phyloP scores from a whole-genome alignment of 2,888 invertebrate genomes.

The Tuta absoluta region DNA sequence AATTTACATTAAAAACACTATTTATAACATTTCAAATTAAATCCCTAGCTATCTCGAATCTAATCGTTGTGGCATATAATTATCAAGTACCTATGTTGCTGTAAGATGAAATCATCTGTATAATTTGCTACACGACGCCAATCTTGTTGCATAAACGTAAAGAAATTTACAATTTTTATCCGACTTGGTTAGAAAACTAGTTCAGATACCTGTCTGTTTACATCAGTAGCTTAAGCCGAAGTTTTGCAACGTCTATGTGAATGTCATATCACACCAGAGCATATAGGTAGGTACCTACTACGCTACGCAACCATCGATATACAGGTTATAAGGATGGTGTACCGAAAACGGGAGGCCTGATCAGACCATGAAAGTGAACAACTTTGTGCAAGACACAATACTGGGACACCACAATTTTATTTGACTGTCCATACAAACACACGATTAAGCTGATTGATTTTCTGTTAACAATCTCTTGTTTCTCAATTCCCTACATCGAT shows the following conservation, averaged over 20 bases:
- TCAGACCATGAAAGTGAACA: too few relatives aligned
- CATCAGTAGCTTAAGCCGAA: too few relatives aligned
- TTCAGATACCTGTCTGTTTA: background rate
- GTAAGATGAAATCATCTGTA: slow-evolving; percentile 6
- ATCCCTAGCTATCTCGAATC: background rate
- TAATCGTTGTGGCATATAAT: background rate
- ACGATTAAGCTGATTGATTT: too few relatives aligned
- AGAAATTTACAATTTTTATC: background rate
- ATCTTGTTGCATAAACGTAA: slow-evolving; percentile 1
- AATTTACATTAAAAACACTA: background rate
- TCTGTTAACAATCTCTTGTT: too few relatives aligned
- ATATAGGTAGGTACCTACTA: slow-evolving; percentile 2
- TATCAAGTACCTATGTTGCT: background rate
- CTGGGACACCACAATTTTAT: too few relatives aligned
- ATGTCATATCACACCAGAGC: background rate
- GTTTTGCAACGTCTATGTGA: slow-evolving; percentile 11
- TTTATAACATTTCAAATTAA: background rate
- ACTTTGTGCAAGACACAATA: too few relatives aligned
- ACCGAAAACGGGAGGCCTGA: too few relatives aligned
- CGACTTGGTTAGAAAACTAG: background rate
- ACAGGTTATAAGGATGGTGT: background rate
- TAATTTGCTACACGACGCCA: background rate
- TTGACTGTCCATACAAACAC: too few relatives aligned
- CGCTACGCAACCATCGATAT: background rate
- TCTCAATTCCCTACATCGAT: too few relatives aligned